Evolutionary conservation across 2,797 vertebrate genomes (phyloP).

Genomic region (Tokudaia muenninki): DNA sequence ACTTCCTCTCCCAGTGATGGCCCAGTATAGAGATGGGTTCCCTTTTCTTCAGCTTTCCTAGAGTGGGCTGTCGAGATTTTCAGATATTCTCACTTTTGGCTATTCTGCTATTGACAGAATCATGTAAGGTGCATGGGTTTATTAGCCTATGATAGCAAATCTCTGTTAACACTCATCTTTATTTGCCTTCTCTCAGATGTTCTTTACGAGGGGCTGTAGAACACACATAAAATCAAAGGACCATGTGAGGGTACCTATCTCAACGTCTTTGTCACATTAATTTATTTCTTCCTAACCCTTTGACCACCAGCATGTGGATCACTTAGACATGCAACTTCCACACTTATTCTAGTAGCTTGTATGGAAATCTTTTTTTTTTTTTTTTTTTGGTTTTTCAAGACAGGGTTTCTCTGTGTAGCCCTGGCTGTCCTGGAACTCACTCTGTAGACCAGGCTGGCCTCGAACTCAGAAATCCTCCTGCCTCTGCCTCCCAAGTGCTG

Average conservation of each 20-base stretch:
- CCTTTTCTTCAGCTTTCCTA: background rate
- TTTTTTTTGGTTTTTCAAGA: no score
- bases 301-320: background rate
- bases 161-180: constrained; percentile 18
- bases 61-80: background rate
- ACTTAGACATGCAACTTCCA: background rate
- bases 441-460: no score
- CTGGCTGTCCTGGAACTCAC: no score
- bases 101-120: constrained; percentile 4
- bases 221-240: background rate
- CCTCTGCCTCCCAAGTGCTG: no score
- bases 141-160: constrained; percentile 19
- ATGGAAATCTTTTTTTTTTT: no score
- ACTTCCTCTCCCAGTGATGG: background rate
- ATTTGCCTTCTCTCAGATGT: constrained; percentile 31
- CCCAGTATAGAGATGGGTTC: background rate
- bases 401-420: no score
- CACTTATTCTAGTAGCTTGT: background rate
- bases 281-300: background rate
- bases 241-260: background rate
- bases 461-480: no score
- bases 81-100: constrained; percentile 21
- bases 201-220: background rate
- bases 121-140: background rate
- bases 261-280: background rate